Conservation (phyloP, 2,113 vertebrate species). For the western clawed frog (Xenopus tropicalis) region UCB_Xtro_10.0 CM004446.2:66217501-66218000, state of each 20-base stretch:
- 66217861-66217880: not conserved
- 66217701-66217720: not conserved
- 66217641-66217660: not conserved
- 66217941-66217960: too few species aligned
- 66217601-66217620: not conserved
- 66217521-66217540: slow-evolving; percentile 12
- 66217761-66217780: not conserved
- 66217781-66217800: not conserved
- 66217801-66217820: not conserved
- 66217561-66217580: too few species aligned
- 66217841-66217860: slow-evolving; percentile 3
- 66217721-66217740: not conserved
- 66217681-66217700: not conserved
- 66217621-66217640: not conserved
- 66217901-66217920: too few species aligned
- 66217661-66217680: not conserved
- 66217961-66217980: too few species aligned
- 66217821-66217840: not conserved
- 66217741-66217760: not conserved
- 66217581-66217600: not conserved
- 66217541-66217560: slow-evolving; percentile 1
- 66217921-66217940: too few species aligned
- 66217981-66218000: too few species aligned
- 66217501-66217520: slow-evolving; percentile 22
- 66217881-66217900: too few species aligned